Conservation (phyloP, 2,888 invertebrate species). For the Stenurella melanura region DNA sequence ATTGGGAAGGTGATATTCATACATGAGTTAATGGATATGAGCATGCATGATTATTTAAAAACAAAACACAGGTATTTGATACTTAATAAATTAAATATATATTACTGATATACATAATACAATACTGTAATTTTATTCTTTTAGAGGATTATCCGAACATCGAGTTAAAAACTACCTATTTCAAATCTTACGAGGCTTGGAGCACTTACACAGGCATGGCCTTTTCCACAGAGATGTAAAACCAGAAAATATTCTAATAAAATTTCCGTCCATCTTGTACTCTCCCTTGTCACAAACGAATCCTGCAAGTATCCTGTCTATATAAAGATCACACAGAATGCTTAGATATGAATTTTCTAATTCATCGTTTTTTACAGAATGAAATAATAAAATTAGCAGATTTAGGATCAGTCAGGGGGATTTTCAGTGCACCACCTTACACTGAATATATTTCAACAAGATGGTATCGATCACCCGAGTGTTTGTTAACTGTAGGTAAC, state of each 20-base stretch:
- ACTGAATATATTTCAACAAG: constrained; percentile 83
- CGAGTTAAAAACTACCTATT: constrained; percentile 77
- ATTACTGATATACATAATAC: too few species aligned
- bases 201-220: constrained; percentile 79
- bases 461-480: constrained; percentile 83
- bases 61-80: constrained; percentile 53
- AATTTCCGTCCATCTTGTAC: constrained; percentile 69
- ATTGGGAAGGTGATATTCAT: constrained; percentile 78
- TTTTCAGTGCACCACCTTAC: constrained; percentile 78
- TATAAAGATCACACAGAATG: background rate
- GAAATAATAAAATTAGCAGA: constrained; percentile 78
- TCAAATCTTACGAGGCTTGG: constrained; percentile 78
- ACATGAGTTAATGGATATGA: constrained; percentile 83
- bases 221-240: constrained; percentile 83
- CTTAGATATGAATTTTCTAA: background rate
- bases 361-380: constrained; percentile 65
- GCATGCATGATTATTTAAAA: constrained; percentile 78
- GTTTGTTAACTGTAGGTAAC: constrained; percentile 79
- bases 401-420: constrained; percentile 78
- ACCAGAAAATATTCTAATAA: constrained; percentile 82
- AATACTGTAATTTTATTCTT: constrained; percentile 48
- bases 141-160: constrained; percentile 74
- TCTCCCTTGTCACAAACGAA: constrained; percentile 51
- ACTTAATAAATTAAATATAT: background rate
- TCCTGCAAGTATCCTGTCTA: constrained; percentile 36